Evolutionary conservation across 2,888 invertebrate genomes (phyloP).

Genomic region (Drosophila diplacantha): DNA sequence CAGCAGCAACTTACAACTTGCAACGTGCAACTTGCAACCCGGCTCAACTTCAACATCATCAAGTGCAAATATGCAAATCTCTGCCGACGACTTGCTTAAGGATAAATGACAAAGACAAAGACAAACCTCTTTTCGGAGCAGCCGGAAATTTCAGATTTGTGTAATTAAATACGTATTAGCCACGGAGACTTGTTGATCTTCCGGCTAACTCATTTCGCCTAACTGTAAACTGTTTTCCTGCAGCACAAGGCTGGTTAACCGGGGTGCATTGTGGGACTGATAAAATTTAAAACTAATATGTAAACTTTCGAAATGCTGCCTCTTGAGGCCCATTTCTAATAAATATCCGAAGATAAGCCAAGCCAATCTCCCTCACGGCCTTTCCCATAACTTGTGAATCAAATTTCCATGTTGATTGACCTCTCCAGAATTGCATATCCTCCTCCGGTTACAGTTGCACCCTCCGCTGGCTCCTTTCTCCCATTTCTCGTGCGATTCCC

Average conservation of each 20-base stretch:
- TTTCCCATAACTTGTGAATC: constrained; percentile 41
- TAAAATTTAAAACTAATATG: background rate
- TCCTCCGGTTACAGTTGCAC: constrained; percentile 25
- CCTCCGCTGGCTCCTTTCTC: constrained; percentile 20
- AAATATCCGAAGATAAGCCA: constrained; percentile 1
- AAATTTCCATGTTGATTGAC: constrained; percentile 42
- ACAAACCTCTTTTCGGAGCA: constrained; percentile 38
- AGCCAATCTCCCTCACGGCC: constrained; percentile 8
- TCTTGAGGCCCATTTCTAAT: background rate
- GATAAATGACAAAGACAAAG: constrained; percentile 42
- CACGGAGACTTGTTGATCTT: constrained; percentile 31
- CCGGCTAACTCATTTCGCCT: constrained; percentile 25
- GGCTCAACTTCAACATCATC: constrained; percentile 58
- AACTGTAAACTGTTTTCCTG: constrained; percentile 19
- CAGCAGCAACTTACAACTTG: constrained; percentile 33
- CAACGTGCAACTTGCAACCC: constrained; percentile 17
- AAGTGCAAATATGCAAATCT: constrained; percentile 71
- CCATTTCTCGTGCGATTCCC: constrained; percentile 6
- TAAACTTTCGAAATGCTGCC: background rate
- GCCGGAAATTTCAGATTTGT: constrained; percentile 40
- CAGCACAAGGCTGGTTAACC: background rate
- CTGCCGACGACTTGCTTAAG: constrained; percentile 27
- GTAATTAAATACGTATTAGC: constrained; percentile 46
- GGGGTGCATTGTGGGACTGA: background rate
- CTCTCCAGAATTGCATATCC: constrained; percentile 38